Percentiles rank a stretch among this genome's conserved stretches.
phyloP scores from a whole-genome alignment of 1,140 invertebrate genomes.

The Pantala flavescens region DNA sequence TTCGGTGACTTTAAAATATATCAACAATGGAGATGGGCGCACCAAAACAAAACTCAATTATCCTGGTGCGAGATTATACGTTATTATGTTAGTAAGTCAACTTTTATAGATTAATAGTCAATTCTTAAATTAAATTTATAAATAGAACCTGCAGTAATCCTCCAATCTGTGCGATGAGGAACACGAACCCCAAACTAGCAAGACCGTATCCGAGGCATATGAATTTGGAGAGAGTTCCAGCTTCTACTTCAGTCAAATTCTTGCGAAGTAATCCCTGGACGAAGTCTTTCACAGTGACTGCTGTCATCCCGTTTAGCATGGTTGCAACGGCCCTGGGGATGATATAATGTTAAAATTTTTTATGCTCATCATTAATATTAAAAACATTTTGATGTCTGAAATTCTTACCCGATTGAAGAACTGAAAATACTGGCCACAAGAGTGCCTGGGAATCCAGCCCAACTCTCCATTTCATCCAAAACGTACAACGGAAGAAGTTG shows the following conservation, averaged over 20 bases:
- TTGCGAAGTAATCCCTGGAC: conserved; percentile 40
- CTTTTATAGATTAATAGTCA: too few relatives aligned
- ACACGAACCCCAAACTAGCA: conserved; percentile 27
- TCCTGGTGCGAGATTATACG: too few relatives aligned
- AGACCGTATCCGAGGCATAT: conserved; percentile 56
- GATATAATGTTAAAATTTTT: too few relatives aligned
- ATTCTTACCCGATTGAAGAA: conserved; percentile 31
- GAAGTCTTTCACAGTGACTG: background rate
- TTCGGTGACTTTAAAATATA: too few relatives aligned
- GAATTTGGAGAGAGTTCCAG: conserved; percentile 53
- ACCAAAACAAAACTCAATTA: too few relatives aligned
- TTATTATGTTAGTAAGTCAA: too few relatives aligned
- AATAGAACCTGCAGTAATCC: conserved; percentile 47
- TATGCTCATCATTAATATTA: too few relatives aligned
- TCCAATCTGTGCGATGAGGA: conserved; percentile 28
- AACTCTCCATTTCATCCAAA: background rate
- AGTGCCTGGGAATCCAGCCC: conserved; percentile 32
- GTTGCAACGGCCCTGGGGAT: background rate
- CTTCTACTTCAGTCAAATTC: conserved; percentile 47
- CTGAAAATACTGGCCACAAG: conserved; percentile 35
- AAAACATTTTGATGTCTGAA: background rate
- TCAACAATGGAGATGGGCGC: too few relatives aligned
- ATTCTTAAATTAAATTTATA: too few relatives aligned
- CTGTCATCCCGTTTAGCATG: conserved; percentile 3
- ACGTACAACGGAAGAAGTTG: conserved; percentile 17